These are phyloP conservation scores for Nymphalis urticae DNA, from an alignment of 2,888 invertebrate genomes.

Conservation along the genomic window DNA sequence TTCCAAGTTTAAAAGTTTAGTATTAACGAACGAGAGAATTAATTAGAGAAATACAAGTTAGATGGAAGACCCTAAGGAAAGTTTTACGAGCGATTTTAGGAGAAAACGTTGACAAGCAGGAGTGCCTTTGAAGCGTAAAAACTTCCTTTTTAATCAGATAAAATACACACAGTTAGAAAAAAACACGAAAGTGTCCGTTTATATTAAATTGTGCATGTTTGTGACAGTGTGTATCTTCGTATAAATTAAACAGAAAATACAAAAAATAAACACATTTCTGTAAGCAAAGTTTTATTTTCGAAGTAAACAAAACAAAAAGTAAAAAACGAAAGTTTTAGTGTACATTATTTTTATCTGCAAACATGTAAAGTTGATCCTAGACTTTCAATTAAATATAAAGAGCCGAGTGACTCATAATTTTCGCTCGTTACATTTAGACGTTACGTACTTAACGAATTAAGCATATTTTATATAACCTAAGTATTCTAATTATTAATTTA, in stretches of 20 bases:
- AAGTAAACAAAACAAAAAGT: too few relatives aligned
- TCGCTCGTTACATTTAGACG: too few relatives aligned
- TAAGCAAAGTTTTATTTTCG: too few relatives aligned
- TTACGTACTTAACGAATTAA: too few relatives aligned
- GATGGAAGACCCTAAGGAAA: constrained; percentile 39
- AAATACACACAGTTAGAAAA: constrained; percentile 14
- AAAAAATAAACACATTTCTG: too few relatives aligned
- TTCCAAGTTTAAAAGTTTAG: constrained; percentile 53
- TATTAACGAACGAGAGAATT: constrained; percentile 56
- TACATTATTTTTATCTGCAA: neutral
- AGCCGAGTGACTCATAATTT: too few relatives aligned
- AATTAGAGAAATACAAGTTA: constrained; percentile 61
- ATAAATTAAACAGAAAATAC: too few relatives aligned
- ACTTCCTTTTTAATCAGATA: constrained; percentile 31
- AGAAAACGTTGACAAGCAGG: constrained; percentile 60
- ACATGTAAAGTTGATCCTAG: neutral
- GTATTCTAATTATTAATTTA: too few relatives aligned
- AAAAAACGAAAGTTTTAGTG: too few relatives aligned
- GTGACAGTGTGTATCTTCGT: neutral
- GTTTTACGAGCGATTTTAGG: constrained; percentile 49
- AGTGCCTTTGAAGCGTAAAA: constrained; percentile 42
- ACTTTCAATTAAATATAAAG: too few relatives aligned
- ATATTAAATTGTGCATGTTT: neutral
- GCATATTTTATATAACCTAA: too few relatives aligned
- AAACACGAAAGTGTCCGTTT: neutral